phyloP scores from a whole-genome alignment of 2,888 invertebrate species.

The Pogonocherus hispidulus region DNA sequence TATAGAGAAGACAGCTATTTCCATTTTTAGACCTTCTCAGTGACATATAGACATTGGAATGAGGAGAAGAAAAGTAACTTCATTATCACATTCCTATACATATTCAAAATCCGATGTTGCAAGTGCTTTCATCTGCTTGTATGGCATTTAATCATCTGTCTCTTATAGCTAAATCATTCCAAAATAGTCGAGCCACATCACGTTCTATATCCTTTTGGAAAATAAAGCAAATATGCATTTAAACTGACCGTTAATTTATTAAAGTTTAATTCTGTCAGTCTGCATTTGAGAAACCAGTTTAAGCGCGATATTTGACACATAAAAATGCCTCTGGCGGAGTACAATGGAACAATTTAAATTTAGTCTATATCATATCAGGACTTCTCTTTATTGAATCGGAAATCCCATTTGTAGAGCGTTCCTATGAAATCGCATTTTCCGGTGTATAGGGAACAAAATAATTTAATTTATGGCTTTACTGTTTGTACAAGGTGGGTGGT shows the following conservation, averaged over 20 bases:
- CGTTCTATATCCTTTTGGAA: slow-evolving; percentile 2
- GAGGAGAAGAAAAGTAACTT: no score
- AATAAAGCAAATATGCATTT: slow-evolving; percentile 2
- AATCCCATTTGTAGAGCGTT: slow-evolving; percentile 20
- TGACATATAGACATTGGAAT: no score
- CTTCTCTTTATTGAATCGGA: slow-evolving; percentile 20
- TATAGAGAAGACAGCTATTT: no score
- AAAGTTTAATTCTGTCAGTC: slow-evolving; percentile 15
- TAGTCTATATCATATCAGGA: slow-evolving; percentile 26
- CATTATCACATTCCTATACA: no score
- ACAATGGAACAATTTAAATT: slow-evolving; percentile 21
- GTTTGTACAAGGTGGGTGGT: no score
- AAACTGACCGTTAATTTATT: slow-evolving; percentile 18
- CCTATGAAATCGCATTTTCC: slow-evolving; percentile 12
- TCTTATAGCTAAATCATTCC: neutral
- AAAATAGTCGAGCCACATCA: neutral
- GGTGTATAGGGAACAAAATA: neutral
- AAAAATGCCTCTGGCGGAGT: slow-evolving; percentile 8
- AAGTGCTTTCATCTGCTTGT: no score
- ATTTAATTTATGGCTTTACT: neutral
- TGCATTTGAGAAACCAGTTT: slow-evolving; percentile 4
- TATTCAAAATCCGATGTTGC: no score
- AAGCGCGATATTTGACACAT: slow-evolving; percentile 19
- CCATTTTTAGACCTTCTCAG: no score
- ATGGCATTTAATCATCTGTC: neutral